Base-by-base conservation (phyloP, 2,888 invertebrate species). In the Laspeyria flexula region DNA sequence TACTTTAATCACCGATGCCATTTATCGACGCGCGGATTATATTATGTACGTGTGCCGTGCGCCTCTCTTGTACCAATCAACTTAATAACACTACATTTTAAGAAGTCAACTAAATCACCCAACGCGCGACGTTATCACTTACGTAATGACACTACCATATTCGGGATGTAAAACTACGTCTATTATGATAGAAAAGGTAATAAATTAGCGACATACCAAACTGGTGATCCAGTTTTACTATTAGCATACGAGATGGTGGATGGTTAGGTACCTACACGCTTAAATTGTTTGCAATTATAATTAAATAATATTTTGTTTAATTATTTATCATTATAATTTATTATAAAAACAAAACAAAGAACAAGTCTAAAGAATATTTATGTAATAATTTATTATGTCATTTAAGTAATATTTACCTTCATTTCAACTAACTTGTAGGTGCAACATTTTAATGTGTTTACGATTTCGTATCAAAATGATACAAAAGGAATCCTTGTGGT, bases 1-100 rank as follows among this genome's bases (percentile, higher is more conserved):
- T 77, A 75, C 80, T 85, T 86, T 88, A 88, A 88, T 86, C 85
- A 86, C 78, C 76, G 76, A 68, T 77, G 81, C 81, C 85, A 84
- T 86, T 88, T 88, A 86, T 85, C 78, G 82, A 71, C 59, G 69
- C 73, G 70, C 70, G 72, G 77, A 81, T 80, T 84, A 81, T 63
- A 45, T 60, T n/a, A 60, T 73, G 74, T 75, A 76, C 76, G 71
- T 55, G 60, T 60, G 73, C 73, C 75, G 75, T 77, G 71, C 56
- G 61, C 51, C 60, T n/a, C 25, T 18, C 9, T 7, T 35, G 58
- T 62, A 65, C 69, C 62, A 65, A 60, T 63, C 45, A 66, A 65
- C 46, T 58, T 60, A 57, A 61, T 60, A 55, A 47, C 37, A 43
- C 37, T 49, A 60, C 23, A 44, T 27, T 53, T 59, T 52, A 52